Percentiles rank a stretch among this genome's conserved stretches.
Evolutionary conservation across 2,797 vertebrate genomes (phyloP).

Genomic region (Etheostoma perlongum): DNA sequence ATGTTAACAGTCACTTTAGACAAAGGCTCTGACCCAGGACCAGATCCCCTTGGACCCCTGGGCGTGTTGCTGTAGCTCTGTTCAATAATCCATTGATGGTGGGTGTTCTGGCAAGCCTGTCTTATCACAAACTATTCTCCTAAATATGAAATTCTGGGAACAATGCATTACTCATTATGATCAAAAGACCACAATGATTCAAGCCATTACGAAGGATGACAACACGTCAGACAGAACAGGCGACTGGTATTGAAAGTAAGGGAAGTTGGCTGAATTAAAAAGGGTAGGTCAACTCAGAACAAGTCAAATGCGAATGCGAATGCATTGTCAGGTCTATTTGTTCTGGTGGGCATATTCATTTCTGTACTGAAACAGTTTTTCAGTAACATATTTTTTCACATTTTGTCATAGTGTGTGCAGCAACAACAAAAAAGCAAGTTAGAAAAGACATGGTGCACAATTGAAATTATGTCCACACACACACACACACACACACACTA

Average conservation of each 20-base stretch:
- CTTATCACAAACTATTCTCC: neutral
- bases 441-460: neutral
- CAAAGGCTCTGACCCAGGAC: neutral
- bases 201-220: conserved; percentile 19
- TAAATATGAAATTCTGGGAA: conserved; percentile 17
- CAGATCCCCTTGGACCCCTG: neutral
- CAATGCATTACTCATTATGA: conserved; percentile 17
- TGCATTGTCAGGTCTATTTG: neutral
- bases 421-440: neutral
- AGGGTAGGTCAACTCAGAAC: conserved; percentile 25
- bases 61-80: fast-evolving
- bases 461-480: neutral
- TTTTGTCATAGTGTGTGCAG: neutral
- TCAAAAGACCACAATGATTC: conserved; percentile 8
- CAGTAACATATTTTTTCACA: neutral
- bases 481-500: too few species aligned
- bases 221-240: conserved; percentile 8
- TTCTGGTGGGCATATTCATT: neutral
- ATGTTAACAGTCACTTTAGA: neutral
- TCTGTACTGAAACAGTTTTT: neutral
- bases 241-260: conserved; percentile 28
- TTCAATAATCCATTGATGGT: neutral
- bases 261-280: conserved; percentile 22
- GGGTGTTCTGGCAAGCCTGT: neutral
- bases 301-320: conserved; percentile 3